A percentile compares a stretch with the other conserved stretches of the same genome.
phyloP scores from a whole-genome alignment of 2,113 vertebrate genomes.

The Oncorhynchus nerka region DNA sequence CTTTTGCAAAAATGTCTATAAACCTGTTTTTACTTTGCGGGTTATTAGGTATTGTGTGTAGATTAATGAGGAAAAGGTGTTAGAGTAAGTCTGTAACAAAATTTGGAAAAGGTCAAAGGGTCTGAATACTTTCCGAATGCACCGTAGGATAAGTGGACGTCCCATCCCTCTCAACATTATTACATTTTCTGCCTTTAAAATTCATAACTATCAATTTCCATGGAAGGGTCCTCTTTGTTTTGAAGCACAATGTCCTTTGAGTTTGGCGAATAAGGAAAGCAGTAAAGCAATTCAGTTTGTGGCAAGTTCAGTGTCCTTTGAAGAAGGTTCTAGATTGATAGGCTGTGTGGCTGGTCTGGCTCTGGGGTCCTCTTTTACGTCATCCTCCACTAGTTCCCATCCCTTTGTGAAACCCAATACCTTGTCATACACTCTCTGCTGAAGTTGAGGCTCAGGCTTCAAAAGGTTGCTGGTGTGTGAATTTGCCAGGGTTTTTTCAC shows the following conservation, averaged over 20 bases:
- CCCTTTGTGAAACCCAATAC: slow-evolving; percentile 32
- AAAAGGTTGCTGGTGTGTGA: slow-evolving; percentile 14
- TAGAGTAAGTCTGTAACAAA: too few species aligned
- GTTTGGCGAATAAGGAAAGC: slow-evolving; percentile 18
- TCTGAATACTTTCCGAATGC: too few species aligned
- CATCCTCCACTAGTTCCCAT: slow-evolving; percentile 10
- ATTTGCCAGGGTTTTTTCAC: not conserved
- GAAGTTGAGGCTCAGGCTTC: slow-evolving; percentile 1
- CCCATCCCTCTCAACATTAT: not conserved
- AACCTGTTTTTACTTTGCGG: too few species aligned
- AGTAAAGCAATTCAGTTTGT: slow-evolving; percentile 16
- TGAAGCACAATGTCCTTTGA: not conserved
- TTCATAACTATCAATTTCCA: slow-evolving; percentile 3
- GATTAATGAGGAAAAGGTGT: too few species aligned
- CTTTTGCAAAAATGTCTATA: too few species aligned
- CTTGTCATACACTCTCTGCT: slow-evolving; percentile 11
- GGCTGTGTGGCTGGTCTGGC: not conserved
- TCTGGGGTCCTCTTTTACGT: slow-evolving; percentile 10
- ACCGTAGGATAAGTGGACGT: too few species aligned
- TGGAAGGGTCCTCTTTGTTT: not conserved
- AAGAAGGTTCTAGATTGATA: slow-evolving; percentile 28
- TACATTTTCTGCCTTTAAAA: not conserved
- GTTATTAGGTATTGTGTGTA: too few species aligned
- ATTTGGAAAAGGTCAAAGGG: too few species aligned
- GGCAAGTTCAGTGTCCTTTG: slow-evolving; percentile 22